Conservation (phyloP, 2,888 invertebrate species). For the Gnatocerus cornutus region DNA sequence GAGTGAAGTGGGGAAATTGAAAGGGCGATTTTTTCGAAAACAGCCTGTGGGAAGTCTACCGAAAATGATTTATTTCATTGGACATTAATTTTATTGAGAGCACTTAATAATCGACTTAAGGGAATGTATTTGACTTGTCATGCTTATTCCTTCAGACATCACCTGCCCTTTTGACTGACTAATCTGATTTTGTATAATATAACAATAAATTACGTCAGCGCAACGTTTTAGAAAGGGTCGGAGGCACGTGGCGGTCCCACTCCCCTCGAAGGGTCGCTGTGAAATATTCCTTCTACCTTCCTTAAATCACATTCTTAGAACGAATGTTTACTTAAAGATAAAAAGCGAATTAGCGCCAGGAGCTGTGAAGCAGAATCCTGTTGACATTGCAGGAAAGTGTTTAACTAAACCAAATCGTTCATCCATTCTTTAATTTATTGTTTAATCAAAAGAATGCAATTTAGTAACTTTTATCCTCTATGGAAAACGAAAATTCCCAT, state of each 20-base stretch:
- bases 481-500: too few relatives aligned
- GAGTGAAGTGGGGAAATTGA: neutral
- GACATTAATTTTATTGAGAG: conserved; percentile 6
- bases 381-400: conserved; percentile 9
- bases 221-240: conserved; percentile 46
- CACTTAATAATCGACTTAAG: conserved; percentile 31
- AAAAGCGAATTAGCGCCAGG: conserved; percentile 51
- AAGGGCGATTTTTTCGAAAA: neutral
- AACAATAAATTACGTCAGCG: conserved; percentile 57
- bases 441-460: too few relatives aligned
- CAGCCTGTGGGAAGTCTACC: neutral
- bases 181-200: conserved; percentile 58
- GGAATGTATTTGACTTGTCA: conserved; percentile 43
- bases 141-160: conserved; percentile 48
- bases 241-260: conserved; percentile 55
- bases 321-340: conserved; percentile 53
- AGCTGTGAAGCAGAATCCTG: conserved; percentile 16
- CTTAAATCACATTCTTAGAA: conserved; percentile 52
- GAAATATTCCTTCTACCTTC: conserved; percentile 50
- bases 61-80: conserved; percentile 9
- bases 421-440: too few relatives aligned
- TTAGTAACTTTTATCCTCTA: neutral
- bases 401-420: neutral
- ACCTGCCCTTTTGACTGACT: conserved; percentile 55
- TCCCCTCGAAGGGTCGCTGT: conserved; percentile 48